phyloP scores from a whole-genome alignment of 2,113 vertebrate genomes.

The Scalopus aquaticus region DNA sequence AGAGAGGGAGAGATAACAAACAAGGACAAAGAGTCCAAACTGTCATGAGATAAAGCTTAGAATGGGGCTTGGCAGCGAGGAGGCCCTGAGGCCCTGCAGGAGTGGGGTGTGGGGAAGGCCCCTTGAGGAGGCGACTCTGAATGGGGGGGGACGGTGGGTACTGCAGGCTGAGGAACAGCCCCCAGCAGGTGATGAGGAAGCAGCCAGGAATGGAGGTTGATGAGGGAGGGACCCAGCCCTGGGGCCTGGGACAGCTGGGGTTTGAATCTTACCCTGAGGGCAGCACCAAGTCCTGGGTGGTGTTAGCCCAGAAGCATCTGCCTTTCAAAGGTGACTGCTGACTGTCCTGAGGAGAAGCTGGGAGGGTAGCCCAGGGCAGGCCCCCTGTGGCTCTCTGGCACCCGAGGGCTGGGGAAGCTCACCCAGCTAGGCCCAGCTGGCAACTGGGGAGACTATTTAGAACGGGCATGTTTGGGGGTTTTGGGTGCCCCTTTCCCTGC shows the following conservation, averaged over 20 bases:
- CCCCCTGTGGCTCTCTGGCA: rapidly evolving
- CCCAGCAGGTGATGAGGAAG: background rate
- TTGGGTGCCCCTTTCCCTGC: no score
- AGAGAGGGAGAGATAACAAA: background rate
- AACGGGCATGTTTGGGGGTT: no score
- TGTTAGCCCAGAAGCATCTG: background rate
- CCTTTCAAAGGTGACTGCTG: background rate
- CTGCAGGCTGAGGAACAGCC: background rate
- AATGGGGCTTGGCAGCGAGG: background rate
- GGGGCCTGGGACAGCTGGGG: background rate
- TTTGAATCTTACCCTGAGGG: background rate
- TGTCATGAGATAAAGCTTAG: background rate
- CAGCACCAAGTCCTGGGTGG: no score
- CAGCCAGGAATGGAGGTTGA: no score
- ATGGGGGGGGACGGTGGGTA: background rate
- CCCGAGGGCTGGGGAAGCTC: no score
- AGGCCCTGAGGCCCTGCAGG: background rate
- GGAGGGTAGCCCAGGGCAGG: background rate
- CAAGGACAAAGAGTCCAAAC: background rate
- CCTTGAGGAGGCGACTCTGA: background rate
- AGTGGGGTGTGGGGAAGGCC: background rate
- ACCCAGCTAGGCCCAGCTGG: no score
- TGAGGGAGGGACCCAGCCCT: no score
- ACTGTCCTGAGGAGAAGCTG: background rate
- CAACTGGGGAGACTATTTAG: no score